Evolutionary conservation across 2,797 vertebrate species (phyloP).

Genomic region (Taenioides sp.): DNA sequence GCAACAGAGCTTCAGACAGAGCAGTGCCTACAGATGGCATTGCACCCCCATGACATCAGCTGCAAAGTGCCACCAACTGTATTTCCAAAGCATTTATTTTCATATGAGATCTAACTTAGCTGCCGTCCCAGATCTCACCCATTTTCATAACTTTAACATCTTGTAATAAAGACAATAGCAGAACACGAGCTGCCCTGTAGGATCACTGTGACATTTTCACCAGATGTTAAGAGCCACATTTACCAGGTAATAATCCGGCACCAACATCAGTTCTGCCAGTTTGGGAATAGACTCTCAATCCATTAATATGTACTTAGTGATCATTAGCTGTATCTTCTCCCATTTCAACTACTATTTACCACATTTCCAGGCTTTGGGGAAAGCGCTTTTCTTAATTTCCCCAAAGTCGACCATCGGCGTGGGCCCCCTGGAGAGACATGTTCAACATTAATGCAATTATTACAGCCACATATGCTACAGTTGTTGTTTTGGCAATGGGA

Average conservation of each 20-base stretch:
- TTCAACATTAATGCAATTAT: constrained; percentile 81
- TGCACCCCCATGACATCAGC: too few species aligned
- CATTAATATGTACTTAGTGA: constrained; percentile 60
- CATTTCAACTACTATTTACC: constrained; percentile 51
- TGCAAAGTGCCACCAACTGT: neutral
- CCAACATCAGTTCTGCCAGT: constrained; percentile 30
- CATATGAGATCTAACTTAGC: neutral
- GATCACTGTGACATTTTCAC: neutral
- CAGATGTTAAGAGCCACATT: constrained; percentile 14
- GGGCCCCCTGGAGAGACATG: constrained; percentile 69
- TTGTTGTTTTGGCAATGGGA: constrained; percentile 75
- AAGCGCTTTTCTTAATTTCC: constrained; percentile 62
- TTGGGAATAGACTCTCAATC: constrained; percentile 42
- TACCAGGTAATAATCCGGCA: constrained; percentile 41
- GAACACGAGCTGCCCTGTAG: neutral
- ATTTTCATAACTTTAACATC: neutral
- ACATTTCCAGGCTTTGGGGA: constrained; percentile 67
- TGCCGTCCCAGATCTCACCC: neutral
- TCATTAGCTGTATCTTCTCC: constrained; percentile 58
- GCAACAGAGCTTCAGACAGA: too few species aligned
- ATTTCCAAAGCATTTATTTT: neutral
- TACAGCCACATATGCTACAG: constrained; percentile 77
- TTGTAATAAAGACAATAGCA: neutral
- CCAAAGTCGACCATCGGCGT: constrained; percentile 56
- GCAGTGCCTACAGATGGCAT: too few species aligned